Evolutionary conservation across 1,140 invertebrate species (phyloP), one percentile per base, ranked within the genome.

Genomic region (Dendroctonus ponderosae): DNA sequence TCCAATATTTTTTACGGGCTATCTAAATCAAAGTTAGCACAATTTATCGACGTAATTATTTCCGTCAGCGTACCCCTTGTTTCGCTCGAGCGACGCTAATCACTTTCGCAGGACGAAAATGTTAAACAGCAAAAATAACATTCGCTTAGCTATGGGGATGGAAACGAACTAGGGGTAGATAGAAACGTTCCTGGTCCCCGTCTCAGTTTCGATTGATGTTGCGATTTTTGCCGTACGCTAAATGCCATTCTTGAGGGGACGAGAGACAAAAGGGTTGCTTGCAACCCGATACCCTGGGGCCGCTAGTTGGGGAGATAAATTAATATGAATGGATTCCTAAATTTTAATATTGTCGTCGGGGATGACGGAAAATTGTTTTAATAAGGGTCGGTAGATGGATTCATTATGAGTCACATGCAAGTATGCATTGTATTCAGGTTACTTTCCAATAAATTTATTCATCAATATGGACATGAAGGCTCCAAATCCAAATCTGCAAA

Each of bases 41-140:
- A 56, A 40, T 56, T 56, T 56, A 41, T 39, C 15, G 53, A 56
- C 53, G 15, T 56, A 56, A 56, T 56, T 56, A 56, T 56, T 56
- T 56, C 53, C 53, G 53, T 40, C 9, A 38, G 39, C n/a, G 7
- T 56, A 56, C 53, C 53, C 26, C 53, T 56, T 41, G 53, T 56
- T 40, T 15, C 53, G 53, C 9, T 8, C 53, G 38, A 56, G 26
- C 53, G 26, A 56, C 53, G 37, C 53, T 56, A 56, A 56, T 56
- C 53, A 56, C 53, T 56, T 56, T 40, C n/a, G 53, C 53, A 56
- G 41, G 11, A 56, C 39, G 39, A n/a, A 56, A 56, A 56, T 56
- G 53, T 40, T 56, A 56, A 56, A 56, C 41, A 56, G 53, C 53
- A 56, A 56, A 56, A 56, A 56, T 58, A 58, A 58, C 56, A 58